phyloP scores from a whole-genome alignment of 1,140 invertebrate genomes.

The Planococcus citri region DNA sequence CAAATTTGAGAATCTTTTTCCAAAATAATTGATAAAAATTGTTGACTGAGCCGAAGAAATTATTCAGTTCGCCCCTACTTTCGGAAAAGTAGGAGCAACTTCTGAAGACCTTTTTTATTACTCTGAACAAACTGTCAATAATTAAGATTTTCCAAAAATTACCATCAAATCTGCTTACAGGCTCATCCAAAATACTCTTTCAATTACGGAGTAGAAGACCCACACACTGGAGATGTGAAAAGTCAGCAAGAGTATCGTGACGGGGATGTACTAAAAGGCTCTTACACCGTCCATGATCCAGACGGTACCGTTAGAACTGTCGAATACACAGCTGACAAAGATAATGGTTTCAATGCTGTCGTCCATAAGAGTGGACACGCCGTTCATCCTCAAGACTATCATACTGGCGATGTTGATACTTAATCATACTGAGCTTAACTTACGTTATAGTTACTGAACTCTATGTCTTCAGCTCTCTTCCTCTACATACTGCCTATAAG shows the following conservation, averaged over 20 bases:
- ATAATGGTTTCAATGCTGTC: slow-evolving; percentile 43
- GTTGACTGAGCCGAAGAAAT: too few species aligned
- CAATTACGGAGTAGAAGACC: slow-evolving; percentile 54
- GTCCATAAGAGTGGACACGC: slow-evolving; percentile 42
- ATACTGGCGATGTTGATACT: background rate
- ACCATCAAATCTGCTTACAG: slow-evolving; percentile 31
- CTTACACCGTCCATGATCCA: slow-evolving; percentile 38
- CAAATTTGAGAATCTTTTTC: too few species aligned
- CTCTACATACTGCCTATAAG: background rate
- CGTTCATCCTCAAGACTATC: slow-evolving; percentile 34
- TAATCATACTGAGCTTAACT: background rate
- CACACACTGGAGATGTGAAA: slow-evolving; percentile 45
- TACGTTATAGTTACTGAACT: background rate
- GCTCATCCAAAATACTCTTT: slow-evolving; percentile 51
- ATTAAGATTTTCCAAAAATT: background rate
- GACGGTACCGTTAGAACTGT: slow-evolving; percentile 41
- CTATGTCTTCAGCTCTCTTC: too few species aligned
- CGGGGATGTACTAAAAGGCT: slow-evolving; percentile 35
- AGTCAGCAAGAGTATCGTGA: slow-evolving; percentile 25
- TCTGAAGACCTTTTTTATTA: too few species aligned
- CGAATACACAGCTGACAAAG: slow-evolving; percentile 53
- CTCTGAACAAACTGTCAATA: background rate
- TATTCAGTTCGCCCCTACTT: too few species aligned
- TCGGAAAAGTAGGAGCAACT: too few species aligned
- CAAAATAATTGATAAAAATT: too few species aligned